Evolutionary conservation across 2,888 invertebrate genomes (phyloP).

Genomic region (Leptinotarsa juncta): DNA sequence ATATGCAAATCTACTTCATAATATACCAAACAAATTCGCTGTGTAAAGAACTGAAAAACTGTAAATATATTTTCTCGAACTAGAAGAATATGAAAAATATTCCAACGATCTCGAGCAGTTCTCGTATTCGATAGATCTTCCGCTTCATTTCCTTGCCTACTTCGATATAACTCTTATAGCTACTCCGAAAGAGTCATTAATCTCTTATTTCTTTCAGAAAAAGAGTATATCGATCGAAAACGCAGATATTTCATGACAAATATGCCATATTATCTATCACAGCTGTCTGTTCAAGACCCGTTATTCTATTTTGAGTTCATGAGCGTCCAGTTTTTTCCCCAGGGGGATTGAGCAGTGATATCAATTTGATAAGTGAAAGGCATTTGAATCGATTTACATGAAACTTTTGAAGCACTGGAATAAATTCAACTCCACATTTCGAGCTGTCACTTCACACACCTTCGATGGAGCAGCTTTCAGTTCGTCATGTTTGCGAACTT

Average conservation of each 20-base stretch:
- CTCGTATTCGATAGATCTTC: conserved; percentile 1
- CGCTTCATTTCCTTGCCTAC: conserved; percentile 11
- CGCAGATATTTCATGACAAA: conserved; percentile 20
- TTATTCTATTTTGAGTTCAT: conserved; percentile 10
- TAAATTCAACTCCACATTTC: too few relatives aligned
- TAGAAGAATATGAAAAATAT: background rate
- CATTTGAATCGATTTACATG: background rate
- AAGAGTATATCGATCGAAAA: conserved; percentile 8
- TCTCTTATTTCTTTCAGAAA: conserved; percentile 7
- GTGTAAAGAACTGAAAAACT: background rate
- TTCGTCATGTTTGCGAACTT: too few relatives aligned
- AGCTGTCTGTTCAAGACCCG: conserved; percentile 10
- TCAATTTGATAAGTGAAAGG: background rate
- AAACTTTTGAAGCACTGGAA: background rate
- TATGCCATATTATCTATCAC: conserved; percentile 13
- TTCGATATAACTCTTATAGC: background rate
- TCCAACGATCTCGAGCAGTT: background rate
- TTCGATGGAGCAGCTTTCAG: too few relatives aligned
- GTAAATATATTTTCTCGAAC: background rate
- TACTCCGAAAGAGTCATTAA: conserved; percentile 13
- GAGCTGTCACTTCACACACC: too few relatives aligned
- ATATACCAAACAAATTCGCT: too few relatives aligned
- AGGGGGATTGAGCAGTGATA: background rate
- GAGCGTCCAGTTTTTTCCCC: background rate
- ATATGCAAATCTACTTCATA: too few relatives aligned